phyloP scores from a whole-genome alignment of 2,888 invertebrate genomes.

The Lepidochrysops patricia region DNA sequence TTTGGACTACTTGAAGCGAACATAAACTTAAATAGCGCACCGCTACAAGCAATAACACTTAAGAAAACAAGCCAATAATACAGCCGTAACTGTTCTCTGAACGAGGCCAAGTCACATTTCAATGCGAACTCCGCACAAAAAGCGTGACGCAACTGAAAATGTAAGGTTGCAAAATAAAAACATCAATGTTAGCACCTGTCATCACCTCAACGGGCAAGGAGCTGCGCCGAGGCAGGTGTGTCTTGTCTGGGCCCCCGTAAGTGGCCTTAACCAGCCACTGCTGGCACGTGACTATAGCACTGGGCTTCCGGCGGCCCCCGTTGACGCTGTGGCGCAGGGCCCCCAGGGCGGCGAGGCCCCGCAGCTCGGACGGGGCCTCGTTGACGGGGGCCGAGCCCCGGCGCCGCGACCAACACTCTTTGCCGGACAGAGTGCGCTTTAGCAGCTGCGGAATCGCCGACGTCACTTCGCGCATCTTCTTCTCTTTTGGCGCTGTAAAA shows the following conservation, averaged over 20 bases:
- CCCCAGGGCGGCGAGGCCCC: constrained; percentile 33
- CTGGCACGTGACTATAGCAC: constrained; percentile 38
- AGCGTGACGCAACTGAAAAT: constrained; percentile 10
- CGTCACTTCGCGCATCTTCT: constrained; percentile 39
- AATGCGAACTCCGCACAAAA: not conserved
- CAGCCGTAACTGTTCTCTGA: not conserved
- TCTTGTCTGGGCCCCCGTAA: constrained; percentile 33
- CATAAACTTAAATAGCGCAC: not conserved
- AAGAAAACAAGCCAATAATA: not conserved
- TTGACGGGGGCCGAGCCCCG: constrained; percentile 56
- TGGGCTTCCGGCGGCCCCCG: constrained; percentile 39
- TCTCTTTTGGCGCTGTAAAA: constrained; percentile 40
- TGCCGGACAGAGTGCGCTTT: constrained; percentile 39
- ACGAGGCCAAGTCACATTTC: not conserved
- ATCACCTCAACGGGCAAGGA: constrained; percentile 67
- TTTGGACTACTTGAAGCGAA: not conserved
- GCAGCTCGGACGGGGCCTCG: constrained; percentile 37
- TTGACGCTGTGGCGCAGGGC: constrained; percentile 38
- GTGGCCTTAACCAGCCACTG: constrained; percentile 44
- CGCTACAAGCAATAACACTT: not conserved
- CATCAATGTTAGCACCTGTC: constrained; percentile 42
- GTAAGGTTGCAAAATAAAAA: constrained; percentile 19
- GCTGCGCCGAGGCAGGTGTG: constrained; percentile 42
- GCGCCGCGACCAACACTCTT: constrained; percentile 40
- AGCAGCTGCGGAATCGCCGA: constrained; percentile 38